phyloP scores from a whole-genome alignment of 2,888 invertebrate genomes.

The Hypomecis atomaria region DNA sequence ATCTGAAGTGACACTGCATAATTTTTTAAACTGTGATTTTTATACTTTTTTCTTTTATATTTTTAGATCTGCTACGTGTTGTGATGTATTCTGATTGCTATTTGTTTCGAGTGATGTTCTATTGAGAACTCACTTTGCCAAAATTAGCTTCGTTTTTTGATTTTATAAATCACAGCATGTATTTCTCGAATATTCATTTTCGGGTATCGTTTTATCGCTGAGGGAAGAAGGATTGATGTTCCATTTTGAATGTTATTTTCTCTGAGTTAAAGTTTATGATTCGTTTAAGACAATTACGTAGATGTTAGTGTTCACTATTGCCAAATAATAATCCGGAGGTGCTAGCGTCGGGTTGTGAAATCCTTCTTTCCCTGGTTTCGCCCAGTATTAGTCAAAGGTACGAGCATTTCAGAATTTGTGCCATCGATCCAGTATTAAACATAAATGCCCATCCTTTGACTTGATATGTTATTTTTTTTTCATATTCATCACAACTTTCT shows the following conservation, averaged over 20 bases:
- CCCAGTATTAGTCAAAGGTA: slow-evolving; percentile 83
- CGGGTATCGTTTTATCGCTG: slow-evolving; percentile 64
- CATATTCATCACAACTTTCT: slow-evolving; percentile 81
- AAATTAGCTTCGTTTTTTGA: slow-evolving; percentile 49
- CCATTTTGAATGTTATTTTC: slow-evolving; percentile 39
- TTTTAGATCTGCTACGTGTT: slow-evolving; percentile 81
- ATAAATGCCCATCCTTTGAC: slow-evolving; percentile 76
- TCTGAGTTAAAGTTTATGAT: slow-evolving; percentile 8
- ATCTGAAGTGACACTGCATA: slow-evolving; percentile 83
- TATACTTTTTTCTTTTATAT: slow-evolving; percentile 76
- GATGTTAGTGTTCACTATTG: slow-evolving; percentile 57
- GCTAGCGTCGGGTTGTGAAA: slow-evolving; percentile 80
- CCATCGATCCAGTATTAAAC: slow-evolving; percentile 82
- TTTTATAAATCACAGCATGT: slow-evolving; percentile 76
- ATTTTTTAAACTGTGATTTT: slow-evolving; percentile 84
- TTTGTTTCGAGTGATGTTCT: slow-evolving; percentile 36
- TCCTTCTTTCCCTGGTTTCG: slow-evolving; percentile 80
- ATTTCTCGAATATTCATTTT: slow-evolving; percentile 65
- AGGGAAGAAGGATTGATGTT: slow-evolving; percentile 76
- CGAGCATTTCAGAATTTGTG: slow-evolving; percentile 78
- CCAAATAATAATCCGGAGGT: slow-evolving; percentile 70
- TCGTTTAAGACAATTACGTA: slow-evolving; percentile 25
- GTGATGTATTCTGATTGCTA: slow-evolving; percentile 59
- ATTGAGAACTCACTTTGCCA: slow-evolving; percentile 30
- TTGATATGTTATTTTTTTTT: slow-evolving; percentile 64